Evolutionary conservation across 2,797 vertebrate species (phyloP).

Genomic region (Pipistrellus kuhlii): DNA sequence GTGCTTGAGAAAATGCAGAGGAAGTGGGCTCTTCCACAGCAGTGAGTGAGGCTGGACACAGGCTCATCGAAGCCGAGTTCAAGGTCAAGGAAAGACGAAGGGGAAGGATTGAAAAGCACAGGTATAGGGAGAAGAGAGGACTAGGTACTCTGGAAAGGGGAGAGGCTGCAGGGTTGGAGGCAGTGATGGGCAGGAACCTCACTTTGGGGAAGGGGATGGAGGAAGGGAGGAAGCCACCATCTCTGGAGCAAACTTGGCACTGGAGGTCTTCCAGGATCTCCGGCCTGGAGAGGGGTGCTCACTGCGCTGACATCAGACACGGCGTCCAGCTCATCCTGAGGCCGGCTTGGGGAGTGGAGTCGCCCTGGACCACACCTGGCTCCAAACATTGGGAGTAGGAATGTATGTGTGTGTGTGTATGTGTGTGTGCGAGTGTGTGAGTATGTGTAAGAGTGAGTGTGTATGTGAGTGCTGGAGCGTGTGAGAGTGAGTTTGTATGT

Average conservation of each 20-base stretch:
- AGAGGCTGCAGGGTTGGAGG: not conserved
- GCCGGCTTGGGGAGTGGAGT: not conserved
- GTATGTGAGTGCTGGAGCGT: too few species aligned
- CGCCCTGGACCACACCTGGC: rapidly evolving
- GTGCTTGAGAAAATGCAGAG: not conserved
- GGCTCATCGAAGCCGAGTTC: rapidly evolving
- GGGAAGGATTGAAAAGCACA: not conserved
- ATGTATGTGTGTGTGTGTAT: too few species aligned
- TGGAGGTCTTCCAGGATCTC: not conserved
- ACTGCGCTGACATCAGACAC: rapidly evolving
- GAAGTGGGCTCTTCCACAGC: not conserved
- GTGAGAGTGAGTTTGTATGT: not conserved
- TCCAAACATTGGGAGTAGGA: not conserved
- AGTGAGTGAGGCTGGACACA: not conserved
- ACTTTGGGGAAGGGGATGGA: not conserved
- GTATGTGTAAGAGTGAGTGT: not conserved
- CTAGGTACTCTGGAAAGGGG: rapidly evolving
- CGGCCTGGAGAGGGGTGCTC: not conserved
- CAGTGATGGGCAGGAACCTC: not conserved
- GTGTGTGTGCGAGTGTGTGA: too few species aligned
- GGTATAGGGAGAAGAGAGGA: too few species aligned
- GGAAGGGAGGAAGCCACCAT: not conserved
- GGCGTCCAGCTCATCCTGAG: not conserved
- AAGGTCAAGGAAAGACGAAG: rapidly evolving
- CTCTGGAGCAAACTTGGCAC: not conserved